phyloP scores from a whole-genome alignment of 2,113 vertebrate genomes.

The Paramormyrops kingsleyae region DNA sequence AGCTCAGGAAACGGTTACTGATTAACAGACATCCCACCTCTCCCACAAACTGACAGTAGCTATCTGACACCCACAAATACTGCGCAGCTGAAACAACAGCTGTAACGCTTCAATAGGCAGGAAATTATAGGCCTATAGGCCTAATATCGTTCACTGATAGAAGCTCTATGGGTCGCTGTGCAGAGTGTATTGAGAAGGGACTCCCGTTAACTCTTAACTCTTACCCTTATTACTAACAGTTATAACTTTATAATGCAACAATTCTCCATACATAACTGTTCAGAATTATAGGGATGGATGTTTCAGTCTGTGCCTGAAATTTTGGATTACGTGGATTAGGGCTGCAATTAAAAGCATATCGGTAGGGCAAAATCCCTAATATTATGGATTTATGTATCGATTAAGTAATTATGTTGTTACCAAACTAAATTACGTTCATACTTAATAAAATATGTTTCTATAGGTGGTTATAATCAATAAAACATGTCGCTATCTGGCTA shows the following conservation, averaged over 20 bases:
- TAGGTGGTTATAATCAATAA: not conserved
- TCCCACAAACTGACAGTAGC: not conserved
- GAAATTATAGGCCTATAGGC: too few species aligned
- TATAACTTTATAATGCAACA: too few species aligned
- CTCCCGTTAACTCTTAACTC: too few species aligned
- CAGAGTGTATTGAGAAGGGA: too few species aligned
- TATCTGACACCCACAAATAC: not conserved
- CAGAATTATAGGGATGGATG: too few species aligned
- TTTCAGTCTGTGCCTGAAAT: too few species aligned
- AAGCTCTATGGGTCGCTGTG: too few species aligned
- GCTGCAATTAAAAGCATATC: not conserved
- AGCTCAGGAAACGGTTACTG: conserved; percentile 18
- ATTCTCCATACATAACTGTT: too few species aligned
- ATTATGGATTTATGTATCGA: not conserved
- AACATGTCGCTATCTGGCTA: not conserved
- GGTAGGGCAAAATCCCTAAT: not conserved
- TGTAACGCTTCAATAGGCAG: too few species aligned
- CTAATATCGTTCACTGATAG: too few species aligned
- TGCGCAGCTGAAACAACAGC: too few species aligned
- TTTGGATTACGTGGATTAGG: not conserved
- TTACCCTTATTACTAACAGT: too few species aligned
- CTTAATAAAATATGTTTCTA: not conserved
- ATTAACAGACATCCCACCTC: not conserved
- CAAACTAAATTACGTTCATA: not conserved
- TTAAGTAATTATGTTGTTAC: not conserved